phyloP scores from a whole-genome alignment of 2,113 vertebrate species.

The Centropus unirufus region DNA sequence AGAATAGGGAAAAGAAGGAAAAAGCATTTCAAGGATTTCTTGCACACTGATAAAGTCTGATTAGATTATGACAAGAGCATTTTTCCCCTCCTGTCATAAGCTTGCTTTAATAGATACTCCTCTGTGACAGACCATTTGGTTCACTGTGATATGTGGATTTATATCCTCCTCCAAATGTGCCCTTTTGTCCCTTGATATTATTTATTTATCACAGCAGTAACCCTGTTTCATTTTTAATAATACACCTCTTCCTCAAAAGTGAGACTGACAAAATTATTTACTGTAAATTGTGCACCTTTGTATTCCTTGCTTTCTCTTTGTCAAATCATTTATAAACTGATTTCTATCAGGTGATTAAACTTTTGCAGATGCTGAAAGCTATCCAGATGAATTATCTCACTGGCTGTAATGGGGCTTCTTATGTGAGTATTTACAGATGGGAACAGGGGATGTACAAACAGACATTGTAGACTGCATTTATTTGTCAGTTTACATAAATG shows the following conservation, averaged over 20 bases:
- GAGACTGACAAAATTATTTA: conserved; percentile 3
- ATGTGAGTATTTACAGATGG: background rate
- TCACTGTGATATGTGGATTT: conserved; percentile 26
- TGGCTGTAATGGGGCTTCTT: background rate
- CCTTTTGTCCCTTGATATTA: conserved; percentile 30
- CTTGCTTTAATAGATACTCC: background rate
- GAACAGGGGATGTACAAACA: background rate
- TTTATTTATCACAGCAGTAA: conserved; percentile 15
- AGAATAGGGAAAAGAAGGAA: background rate
- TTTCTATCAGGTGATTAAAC: conserved; percentile 3
- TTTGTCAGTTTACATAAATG: conserved; percentile 11
- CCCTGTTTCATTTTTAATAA: background rate
- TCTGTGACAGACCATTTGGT: background rate
- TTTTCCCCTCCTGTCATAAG: background rate
- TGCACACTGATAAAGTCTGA: background rate
- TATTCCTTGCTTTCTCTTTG: background rate
- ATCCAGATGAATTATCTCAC: background rate
- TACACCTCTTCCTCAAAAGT: background rate
- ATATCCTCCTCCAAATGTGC: background rate
- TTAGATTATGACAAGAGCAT: background rate
- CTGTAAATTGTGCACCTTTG: background rate
- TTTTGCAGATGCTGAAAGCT: background rate
- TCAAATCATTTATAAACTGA: background rate
- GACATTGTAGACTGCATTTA: background rate
- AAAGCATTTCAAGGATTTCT: background rate